Evolutionary conservation across 2,888 invertebrate species (phyloP).

Genomic region (Mythimna impura): DNA sequence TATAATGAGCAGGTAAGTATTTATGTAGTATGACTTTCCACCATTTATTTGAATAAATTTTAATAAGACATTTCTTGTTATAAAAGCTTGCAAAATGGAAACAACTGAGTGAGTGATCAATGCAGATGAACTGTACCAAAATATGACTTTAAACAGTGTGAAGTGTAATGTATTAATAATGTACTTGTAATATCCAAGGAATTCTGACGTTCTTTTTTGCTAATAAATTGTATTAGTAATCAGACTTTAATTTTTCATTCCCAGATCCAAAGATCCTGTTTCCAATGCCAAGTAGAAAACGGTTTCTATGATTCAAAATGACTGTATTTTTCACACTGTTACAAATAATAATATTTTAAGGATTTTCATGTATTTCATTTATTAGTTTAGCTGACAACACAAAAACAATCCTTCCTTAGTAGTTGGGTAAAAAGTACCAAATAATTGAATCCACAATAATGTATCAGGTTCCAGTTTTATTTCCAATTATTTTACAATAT

Average conservation of each 20-base stretch:
- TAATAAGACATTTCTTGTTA: constrained; percentile 82
- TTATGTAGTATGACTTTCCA: constrained; percentile 51
- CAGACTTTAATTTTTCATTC: constrained; percentile 77
- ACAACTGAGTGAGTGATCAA: constrained; percentile 83
- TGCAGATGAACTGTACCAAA: constrained; percentile 72
- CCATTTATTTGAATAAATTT: constrained; percentile 58
- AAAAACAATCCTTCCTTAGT: no score
- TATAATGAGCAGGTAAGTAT: constrained; percentile 73
- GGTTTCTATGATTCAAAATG: constrained; percentile 19
- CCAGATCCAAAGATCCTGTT: constrained; percentile 86
- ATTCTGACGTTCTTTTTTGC: constrained; percentile 69
- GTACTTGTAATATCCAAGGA: constrained; percentile 71
- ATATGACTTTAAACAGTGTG: constrained; percentile 76
- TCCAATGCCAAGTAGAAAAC: constrained; percentile 70
- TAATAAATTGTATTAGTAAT: constrained; percentile 83
- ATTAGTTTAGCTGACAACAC: constrained; percentile 8
- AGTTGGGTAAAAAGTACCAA: no score
- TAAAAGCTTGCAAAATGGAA: constrained; percentile 88
- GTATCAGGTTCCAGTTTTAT: constrained; percentile 46
- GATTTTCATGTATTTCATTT: constrained; percentile 46
- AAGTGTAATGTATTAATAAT: constrained; percentile 77
- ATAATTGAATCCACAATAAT: not conserved
- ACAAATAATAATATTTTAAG: constrained; percentile 51
- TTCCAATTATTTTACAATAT: constrained; percentile 84
- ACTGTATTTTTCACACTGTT: constrained; percentile 7